Base-by-base conservation (phyloP, 2,888 invertebrate species). In the Drosophila macrospina region DNA sequence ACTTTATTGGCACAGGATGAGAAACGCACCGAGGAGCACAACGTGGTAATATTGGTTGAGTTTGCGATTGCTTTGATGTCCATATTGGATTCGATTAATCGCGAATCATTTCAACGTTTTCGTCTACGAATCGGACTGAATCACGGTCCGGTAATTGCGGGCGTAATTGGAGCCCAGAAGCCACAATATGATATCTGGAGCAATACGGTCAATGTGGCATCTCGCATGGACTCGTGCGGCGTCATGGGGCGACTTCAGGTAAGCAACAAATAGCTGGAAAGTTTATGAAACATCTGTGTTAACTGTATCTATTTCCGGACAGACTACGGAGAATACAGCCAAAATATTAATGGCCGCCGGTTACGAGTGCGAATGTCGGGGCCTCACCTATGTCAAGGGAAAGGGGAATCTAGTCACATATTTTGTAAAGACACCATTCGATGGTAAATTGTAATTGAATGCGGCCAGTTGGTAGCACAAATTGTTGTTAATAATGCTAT, bases 171-270 rank as follows among this genome's bases (percentile, higher is more conserved):
- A 0, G 98, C 98, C 0, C 98, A 98, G 91, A 99, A 99, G 90
- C 99, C 99, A 0, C 98, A 99, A 92, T 99, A 98, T 92, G 99
- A 99, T 91, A 99, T 99, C 83, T 99, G 99, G 99, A 98, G 99
- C 11, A 98, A 99, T 92, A 98, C 99, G 0, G 99, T 99, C 13
- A 99, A 99, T 91, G 98, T 99, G 10, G 98, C 99, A 1, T 98
- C 98, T 5, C 93, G 99, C 50, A 99, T 99, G 99, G 99, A 99
- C 92, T 98, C 98, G 71, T 98, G 97, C 69, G 98, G 99, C 0
- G 94, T 96, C 70, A 96, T 98, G 94, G 97, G 97, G 16, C 93
- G 95, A 63, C 95, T 98, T 72, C 98, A 98, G 92, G 96, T 95
- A 91, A 73, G 8, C 30, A 5, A 16, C 32, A 1, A 11, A 7